A percentile compares a stretch with the other conserved stretches of the same genome.
Conservation (phyloP, 2,888 invertebrate genomes). For the Drosophila nr. perissopoda region DNA sequence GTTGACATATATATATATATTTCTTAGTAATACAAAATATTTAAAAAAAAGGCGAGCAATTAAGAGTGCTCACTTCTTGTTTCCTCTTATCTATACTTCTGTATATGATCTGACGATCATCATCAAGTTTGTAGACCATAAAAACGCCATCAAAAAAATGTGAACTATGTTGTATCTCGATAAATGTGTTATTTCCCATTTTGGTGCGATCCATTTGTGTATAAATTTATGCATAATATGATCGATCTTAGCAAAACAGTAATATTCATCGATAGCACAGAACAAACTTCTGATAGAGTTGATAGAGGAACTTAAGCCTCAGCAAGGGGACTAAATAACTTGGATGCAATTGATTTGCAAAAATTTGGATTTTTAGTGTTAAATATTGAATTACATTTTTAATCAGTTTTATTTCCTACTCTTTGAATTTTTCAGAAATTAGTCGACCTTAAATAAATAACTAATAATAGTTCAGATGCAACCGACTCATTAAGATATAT, state of each 20-base stretch:
- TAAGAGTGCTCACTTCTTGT: neutral
- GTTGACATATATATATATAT: neutral
- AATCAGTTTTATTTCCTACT: neutral
- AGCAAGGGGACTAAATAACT: neutral
- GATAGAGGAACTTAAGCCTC: rapidly evolving
- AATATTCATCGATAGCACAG: neutral
- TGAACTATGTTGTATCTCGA: neutral
- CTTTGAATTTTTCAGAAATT: neutral
- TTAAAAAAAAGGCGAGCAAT: neutral
- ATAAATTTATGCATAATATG: neutral
- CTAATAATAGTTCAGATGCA: neutral
- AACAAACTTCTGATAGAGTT: neutral
- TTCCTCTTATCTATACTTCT: neutral
- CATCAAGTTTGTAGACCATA: neutral
- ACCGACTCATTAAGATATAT: neutral
- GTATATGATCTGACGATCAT: neutral
- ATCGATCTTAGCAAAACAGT: neutral
- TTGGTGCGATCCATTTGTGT: neutral
- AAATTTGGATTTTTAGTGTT: neutral
- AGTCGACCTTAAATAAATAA: neutral
- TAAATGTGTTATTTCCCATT: neutral
- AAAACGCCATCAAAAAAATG: neutral
- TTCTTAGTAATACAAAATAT: neutral
- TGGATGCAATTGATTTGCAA: neutral
- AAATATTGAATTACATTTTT: neutral